Conservation (phyloP, 1,140 invertebrate species). For the Drosophila saltans region DNA sequence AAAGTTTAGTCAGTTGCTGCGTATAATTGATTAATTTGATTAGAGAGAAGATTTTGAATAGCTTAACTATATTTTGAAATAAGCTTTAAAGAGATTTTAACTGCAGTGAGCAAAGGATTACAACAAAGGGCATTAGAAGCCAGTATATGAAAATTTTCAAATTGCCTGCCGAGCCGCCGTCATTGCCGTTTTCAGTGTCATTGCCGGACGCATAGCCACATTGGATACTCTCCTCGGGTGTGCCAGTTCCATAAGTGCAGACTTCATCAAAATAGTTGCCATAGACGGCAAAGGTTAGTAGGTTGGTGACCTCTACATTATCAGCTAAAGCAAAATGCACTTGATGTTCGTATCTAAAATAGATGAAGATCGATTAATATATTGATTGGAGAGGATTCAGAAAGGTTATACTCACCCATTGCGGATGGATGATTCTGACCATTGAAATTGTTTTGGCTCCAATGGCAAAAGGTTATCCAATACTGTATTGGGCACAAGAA, state of each 20-base stretch:
- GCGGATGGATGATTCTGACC: constrained; percentile 4
- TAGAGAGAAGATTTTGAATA: too few relatives aligned
- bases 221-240: constrained; percentile 22
- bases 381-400: too few relatives aligned
- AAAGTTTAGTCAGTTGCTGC: too few relatives aligned
- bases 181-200: background rate
- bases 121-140: background rate
- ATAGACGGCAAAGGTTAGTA: constrained; percentile 71
- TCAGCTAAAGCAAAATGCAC: constrained; percentile 37
- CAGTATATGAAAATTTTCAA: background rate
- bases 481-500: constrained; percentile 60
- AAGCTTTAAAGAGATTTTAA: background rate
- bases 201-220: constrained; percentile 34
- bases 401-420: constrained; percentile 28
- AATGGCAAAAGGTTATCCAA: constrained; percentile 58
- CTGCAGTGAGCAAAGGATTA: background rate
- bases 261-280: constrained; percentile 69
- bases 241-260: constrained; percentile 48
- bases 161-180: background rate
- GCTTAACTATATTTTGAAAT: too few relatives aligned
- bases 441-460: constrained; percentile 55
- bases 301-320: constrained; percentile 30
- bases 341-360: constrained; percentile 39
- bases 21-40: too few relatives aligned
- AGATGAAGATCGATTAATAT: too few relatives aligned